Conservation (phyloP, 2,888 invertebrate species). For the Nomada flava region DNA sequence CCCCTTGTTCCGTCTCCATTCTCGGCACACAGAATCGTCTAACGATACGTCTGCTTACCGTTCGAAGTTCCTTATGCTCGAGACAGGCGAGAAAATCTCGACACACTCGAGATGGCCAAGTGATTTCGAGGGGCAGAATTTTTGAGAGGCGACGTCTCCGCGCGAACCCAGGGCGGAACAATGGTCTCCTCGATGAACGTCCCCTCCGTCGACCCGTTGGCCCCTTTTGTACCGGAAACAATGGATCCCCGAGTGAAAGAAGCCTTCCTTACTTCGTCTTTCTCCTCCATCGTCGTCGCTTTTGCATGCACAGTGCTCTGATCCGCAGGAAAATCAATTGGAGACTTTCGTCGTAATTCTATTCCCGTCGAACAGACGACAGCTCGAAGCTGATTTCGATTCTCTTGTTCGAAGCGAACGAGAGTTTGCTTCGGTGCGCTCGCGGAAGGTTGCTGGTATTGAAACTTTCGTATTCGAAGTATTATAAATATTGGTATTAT, state of each 20-base stretch:
- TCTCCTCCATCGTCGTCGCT: conserved; percentile 1
- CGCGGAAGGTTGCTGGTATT: too few species aligned
- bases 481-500: too few species aligned
- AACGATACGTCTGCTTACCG: not conserved
- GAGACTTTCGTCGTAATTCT: conserved; percentile 18
- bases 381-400: not conserved
- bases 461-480: too few species aligned
- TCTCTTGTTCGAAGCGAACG: not conserved
- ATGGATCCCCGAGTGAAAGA: conserved; percentile 39
- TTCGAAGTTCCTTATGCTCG: not conserved
- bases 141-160: conserved; percentile 42
- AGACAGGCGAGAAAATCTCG: conserved; percentile 12
- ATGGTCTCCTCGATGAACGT: conserved; percentile 48
- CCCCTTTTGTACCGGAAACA: conserved; percentile 58
- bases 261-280: not conserved
- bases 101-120: conserved; percentile 14
- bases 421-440: too few species aligned
- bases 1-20: too few species aligned
- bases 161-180: conserved; percentile 31
- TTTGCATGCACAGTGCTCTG: conserved; percentile 31
- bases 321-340: conserved; percentile 4
- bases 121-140: conserved; percentile 39
- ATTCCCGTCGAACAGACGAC: conserved; percentile 27
- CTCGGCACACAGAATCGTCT: not conserved
- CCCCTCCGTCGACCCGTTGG: conserved; percentile 39